Conservation (phyloP, 2,113 vertebrate species). For the Dromaius novaehollandiae region DNA sequence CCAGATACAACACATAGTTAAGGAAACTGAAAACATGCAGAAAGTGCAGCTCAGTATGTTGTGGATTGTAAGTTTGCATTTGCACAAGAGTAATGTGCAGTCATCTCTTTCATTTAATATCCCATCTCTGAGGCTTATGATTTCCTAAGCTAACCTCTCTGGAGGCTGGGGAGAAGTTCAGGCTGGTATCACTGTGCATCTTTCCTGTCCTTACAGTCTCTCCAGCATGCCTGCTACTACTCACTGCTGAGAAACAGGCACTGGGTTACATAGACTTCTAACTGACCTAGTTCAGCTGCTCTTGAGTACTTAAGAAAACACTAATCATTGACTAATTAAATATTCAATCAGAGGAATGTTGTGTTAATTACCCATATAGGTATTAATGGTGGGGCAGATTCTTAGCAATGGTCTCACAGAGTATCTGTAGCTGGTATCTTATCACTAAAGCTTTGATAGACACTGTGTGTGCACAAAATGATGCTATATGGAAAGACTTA, state of each 20-base stretch:
- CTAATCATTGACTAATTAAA: not conserved
- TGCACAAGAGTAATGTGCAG: not conserved
- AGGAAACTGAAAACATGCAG: not conserved
- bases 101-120: not conserved
- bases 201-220: not conserved
- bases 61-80: not conserved
- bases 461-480: not conserved
- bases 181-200: accelerated
- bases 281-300: not conserved
- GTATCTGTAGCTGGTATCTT: not conserved
- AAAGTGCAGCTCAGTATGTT: not conserved
- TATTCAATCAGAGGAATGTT: not conserved
- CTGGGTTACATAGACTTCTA: not conserved
- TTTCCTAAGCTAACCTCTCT: too few relatives aligned
- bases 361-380: not conserved
- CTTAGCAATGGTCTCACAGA: not conserved
- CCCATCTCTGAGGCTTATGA: not conserved
- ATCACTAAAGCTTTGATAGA: conserved; percentile 20
- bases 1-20: accelerated
- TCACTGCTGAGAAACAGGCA: not conserved
- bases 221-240: not conserved
- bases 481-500: not conserved
- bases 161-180: too few relatives aligned
- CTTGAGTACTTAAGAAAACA: not conserved
- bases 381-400: not conserved